Evolutionary conservation across 2,113 vertebrate genomes (phyloP), one percentile per base, ranked within the genome.

Genomic region (Burhinus bistriatus): DNA sequence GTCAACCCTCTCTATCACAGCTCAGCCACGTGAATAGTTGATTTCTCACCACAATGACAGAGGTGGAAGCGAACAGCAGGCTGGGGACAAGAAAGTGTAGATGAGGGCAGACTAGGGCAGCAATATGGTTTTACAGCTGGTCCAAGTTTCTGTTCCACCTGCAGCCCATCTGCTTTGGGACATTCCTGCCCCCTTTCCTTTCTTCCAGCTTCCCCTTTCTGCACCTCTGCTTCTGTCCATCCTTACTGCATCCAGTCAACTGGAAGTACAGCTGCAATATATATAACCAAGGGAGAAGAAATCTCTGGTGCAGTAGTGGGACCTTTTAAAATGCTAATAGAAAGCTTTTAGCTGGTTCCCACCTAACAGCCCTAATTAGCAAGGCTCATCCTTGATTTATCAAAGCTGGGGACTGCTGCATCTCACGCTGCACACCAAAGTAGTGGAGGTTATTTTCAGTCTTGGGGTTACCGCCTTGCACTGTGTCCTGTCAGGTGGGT

Each of bases 61-160:
- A 95, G 58, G 78, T 90, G 71, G 87, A 91, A 94, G 66, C 51
- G 88, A 93, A 91, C 45, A 95, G 54, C 62, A 96, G 93, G 36
- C 78, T 91, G 34, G 58, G 66, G 45, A 61, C 34, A 72, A 69
- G 73, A 82, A 83, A 45, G 38, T n/a, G 22, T 69, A 86, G 71
- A 58, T 83, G 81, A 90, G 75, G 71, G 58, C 84, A 93, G 44
- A 90, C 36, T n/a, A 77, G 82, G 82, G 66, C 85, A 90, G 78
- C 22, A 93, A 16, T 51, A 42, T 15, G 38, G 49, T 92, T 96
- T 90, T 92, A 73, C 44, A 88, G 75, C 62, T 77, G 75, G 36
- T 45, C 36, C 45, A 87, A 52, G 12, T 66, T 83, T 87, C 52
- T 90, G 29, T 90, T 90, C 54, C 54, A 94, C 57, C 54, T 70